phyloP scores from a whole-genome alignment of 2,113 vertebrate genomes.

The Maccullochella peelii region DNA sequence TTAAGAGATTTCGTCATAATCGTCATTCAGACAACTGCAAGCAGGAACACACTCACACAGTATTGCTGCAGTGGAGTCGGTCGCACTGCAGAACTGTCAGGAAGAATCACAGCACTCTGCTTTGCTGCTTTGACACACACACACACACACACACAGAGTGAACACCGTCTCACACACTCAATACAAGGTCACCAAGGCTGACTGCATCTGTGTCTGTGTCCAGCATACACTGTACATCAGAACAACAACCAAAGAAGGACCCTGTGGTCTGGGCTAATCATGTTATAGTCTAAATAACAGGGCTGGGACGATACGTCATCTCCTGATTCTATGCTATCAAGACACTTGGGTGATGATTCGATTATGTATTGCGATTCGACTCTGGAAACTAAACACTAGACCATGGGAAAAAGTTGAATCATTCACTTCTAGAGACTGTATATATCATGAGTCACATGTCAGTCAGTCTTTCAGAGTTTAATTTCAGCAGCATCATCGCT shows the following conservation, averaged over 20 bases:
- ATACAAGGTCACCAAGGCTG: conserved; percentile 42
- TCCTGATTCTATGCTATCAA: no score
- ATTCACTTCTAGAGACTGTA: no score
- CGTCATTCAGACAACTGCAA: not conserved
- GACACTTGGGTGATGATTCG: no score
- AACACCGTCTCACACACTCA: conserved; percentile 4
- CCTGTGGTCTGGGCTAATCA: no score
- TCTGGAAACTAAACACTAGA: no score
- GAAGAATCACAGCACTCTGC: conserved; percentile 56
- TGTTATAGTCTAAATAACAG: no score
- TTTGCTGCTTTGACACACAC: conserved; percentile 16
- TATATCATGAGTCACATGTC: no score
- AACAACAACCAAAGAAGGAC: not conserved
- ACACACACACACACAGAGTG: not conserved
- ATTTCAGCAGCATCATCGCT: no score
- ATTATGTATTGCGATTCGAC: no score
- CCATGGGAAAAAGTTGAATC: no score
- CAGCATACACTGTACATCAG: not conserved
- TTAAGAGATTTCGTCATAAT: not conserved
- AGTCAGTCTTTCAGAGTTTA: no score
- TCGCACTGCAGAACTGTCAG: conserved; percentile 66
- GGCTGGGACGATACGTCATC: no score
- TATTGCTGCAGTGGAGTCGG: conserved; percentile 48
- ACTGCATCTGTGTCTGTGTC: not conserved
- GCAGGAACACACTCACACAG: not conserved